Base-by-base conservation (phyloP, 2,888 invertebrate species). In the Hoplodrina ambigua region DNA sequence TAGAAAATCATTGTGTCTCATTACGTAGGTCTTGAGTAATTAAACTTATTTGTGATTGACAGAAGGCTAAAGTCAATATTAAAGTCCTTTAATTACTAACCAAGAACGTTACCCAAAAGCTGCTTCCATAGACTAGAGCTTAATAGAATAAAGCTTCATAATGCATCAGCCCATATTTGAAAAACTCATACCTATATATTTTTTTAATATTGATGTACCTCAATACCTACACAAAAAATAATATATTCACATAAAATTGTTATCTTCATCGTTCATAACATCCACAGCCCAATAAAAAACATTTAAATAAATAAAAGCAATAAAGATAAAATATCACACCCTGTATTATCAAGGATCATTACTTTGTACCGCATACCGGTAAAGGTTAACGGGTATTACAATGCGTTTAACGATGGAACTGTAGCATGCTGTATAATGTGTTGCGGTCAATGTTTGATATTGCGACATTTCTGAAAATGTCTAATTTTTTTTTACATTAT, bases 371-470 rank as follows among this genome's bases (percentile, higher is more conserved):
- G 52, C 79, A 78, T 74, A 50, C 73, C 73, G 17, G 25, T 70
- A 81, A 76, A 78, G 78, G 78, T 70, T 55, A 81, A 77, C 77
- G 0, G 17, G 81, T 81, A 65, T 59, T 59, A 44, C 52, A 57
- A 60, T 49, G 49, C 7, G 44, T 74, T 61, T 52, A 33, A 20
- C 19, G 58, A 63, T 72, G 58, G n/a, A 74, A 55, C 13, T 72
- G 74, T 73, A 79, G 20, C 79, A 72, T 20, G 6, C 44, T 72
- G 72, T 72, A 58, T 62, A 49, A 49, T 61, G 13, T 73, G 73
- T 57, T 30, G 53, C 79, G 15, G 63, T 33, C 4, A 19, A 33
- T 33, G 8, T 61, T 44, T 13, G 30, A 60, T 0, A 4, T 7
- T 13, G 0, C 0, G 77, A n/a, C 25, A 15, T 55, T 69, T 50